A percentile compares a stretch with the other conserved stretches of the same genome.
phyloP scores from a whole-genome alignment of 2,888 invertebrate genomes.

The Melanargia galathea region DNA sequence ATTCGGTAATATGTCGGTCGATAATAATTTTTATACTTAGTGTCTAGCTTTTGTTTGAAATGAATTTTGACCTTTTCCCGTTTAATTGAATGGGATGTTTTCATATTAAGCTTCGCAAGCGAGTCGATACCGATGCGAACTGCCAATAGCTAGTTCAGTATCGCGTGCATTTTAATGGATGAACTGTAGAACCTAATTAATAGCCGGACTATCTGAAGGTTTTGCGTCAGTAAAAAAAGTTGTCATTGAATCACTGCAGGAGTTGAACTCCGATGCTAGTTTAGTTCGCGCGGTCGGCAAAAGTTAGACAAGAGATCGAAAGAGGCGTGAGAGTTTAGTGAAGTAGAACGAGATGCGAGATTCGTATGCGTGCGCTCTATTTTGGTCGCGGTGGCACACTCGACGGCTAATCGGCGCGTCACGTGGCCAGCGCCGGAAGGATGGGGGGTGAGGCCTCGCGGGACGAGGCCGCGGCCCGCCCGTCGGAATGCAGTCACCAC shows the following conservation, averaged over 20 bases:
- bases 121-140: background rate
- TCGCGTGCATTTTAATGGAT: background rate
- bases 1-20: constrained; percentile 38
- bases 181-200: background rate
- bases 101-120: background rate
- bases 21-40: constrained; percentile 25
- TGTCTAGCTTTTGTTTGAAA: background rate
- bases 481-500: constrained; percentile 79
- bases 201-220: background rate
- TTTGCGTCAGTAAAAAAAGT: constrained; percentile 17
- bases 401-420: constrained; percentile 79
- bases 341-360: constrained; percentile 66
- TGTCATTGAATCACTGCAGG: constrained; percentile 38
- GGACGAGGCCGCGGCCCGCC: constrained; percentile 51
- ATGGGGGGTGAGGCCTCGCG: constrained; percentile 67
- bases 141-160: background rate
- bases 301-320: constrained; percentile 50
- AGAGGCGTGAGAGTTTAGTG: constrained; percentile 63
- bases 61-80: background rate
- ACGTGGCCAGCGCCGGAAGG: constrained; percentile 80
- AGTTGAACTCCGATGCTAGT: constrained; percentile 42
- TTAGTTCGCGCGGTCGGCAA: constrained; percentile 46
- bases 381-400: constrained; percentile 79
- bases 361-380: constrained; percentile 74
- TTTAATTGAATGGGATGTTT: background rate